Evolutionary conservation across 1,140 invertebrate genomes (phyloP).

Genomic region (Oreohelix idahoensis): DNA sequence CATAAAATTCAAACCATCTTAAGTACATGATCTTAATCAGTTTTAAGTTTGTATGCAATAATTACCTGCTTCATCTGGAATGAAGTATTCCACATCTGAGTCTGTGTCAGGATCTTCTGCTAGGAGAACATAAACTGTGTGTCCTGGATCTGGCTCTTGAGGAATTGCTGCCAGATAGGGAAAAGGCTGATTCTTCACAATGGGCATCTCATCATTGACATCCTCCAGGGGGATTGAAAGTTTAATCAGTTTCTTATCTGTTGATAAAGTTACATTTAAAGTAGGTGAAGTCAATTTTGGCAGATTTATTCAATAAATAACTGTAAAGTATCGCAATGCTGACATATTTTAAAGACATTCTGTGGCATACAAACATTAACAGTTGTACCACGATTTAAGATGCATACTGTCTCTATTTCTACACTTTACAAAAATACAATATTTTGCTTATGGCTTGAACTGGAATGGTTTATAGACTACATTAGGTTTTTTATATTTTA

Average conservation of each 20-base stretch:
- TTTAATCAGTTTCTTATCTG: constrained; percentile 49
- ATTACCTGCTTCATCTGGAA: constrained; percentile 49
- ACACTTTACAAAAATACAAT: too few relatives aligned
- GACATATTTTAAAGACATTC: not conserved
- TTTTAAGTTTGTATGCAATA: too few relatives aligned
- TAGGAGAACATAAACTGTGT: constrained; percentile 56
- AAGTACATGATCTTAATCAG: too few relatives aligned
- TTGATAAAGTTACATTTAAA: constrained; percentile 11
- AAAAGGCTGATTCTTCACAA: constrained; percentile 53
- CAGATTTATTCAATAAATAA: too few relatives aligned
- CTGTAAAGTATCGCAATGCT: too few relatives aligned
- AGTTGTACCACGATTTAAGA: too few relatives aligned
- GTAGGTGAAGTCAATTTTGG: not conserved
- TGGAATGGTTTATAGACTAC: too few relatives aligned
- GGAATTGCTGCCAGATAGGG: constrained; percentile 59
- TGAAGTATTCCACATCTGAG: constrained; percentile 49
- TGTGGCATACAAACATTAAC: too few relatives aligned
- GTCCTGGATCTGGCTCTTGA: constrained; percentile 47
- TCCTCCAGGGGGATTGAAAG: constrained; percentile 52
- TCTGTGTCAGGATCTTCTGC: constrained; percentile 57
- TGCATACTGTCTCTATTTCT: too few relatives aligned
- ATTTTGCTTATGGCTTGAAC: too few relatives aligned
- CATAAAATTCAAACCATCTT: too few relatives aligned
- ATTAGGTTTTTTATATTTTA: too few relatives aligned
- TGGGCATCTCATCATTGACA: constrained; percentile 60